Conservation (phyloP, 2,797 vertebrate genomes). For the Galago senegalensis region DNA sequence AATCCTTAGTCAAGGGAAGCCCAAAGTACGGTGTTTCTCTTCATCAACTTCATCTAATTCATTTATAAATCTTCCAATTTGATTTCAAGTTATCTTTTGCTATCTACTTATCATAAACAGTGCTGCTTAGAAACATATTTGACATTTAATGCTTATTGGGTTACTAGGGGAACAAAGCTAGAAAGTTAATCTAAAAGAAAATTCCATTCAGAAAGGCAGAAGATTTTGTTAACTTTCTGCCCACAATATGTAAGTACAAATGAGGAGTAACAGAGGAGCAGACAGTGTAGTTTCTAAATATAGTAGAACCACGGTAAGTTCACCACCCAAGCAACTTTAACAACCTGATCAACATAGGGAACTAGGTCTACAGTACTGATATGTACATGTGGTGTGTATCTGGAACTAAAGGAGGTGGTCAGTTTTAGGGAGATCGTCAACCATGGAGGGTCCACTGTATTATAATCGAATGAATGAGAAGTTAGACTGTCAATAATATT, state of each 20-base stretch:
- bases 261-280: not conserved
- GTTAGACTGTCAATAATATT: not conserved
- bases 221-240: not conserved
- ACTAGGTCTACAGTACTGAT: no score
- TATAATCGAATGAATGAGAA: not conserved
- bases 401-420: no score
- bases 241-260: not conserved
- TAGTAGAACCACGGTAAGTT: not conserved
- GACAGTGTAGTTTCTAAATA: not conserved
- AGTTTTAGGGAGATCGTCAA: no score
- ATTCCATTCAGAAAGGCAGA: not conserved
- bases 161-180: constrained; percentile 4
- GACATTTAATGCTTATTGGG: not conserved
- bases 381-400: no score
- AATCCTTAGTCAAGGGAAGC: not conserved
- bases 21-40: not conserved
- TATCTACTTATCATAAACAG: not conserved
- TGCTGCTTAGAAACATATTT: not conserved
- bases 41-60: not conserved
- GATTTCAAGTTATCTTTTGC: not conserved
- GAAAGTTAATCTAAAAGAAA: not conserved
- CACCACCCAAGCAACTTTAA: no score
- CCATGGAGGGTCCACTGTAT: no score
- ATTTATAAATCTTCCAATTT: not conserved
- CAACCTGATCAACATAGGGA: no score